Percentiles rank a stretch among this genome's conserved stretches.
These are phyloP conservation scores for Acleris sparsana DNA, from an alignment of 2,888 invertebrate species.

Conservation along the genomic window DNA sequence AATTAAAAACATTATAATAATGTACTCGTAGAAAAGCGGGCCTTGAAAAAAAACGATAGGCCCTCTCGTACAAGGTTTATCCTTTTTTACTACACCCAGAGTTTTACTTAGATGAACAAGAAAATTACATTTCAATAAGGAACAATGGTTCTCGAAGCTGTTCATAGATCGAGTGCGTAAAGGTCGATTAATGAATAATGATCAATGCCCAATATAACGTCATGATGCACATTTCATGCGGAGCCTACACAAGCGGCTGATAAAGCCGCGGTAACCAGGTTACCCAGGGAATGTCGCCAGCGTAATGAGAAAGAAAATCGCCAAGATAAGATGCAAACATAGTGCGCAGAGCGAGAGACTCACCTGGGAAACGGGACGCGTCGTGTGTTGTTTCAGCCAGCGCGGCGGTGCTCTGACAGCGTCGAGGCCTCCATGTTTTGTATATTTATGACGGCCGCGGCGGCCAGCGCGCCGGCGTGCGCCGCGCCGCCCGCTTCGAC, in stretches of 20 bases:
- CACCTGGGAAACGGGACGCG: slow-evolving; percentile 53
- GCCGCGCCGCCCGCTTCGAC: slow-evolving; percentile 59
- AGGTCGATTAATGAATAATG: neutral
- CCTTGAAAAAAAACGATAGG: too few species aligned
- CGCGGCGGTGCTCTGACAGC: slow-evolving; percentile 52
- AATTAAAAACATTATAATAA: too few species aligned
- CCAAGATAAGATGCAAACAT: slow-evolving; percentile 38
- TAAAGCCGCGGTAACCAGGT: slow-evolving; percentile 55
- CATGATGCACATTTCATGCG: slow-evolving; percentile 17
- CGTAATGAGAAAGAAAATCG: slow-evolving; percentile 48
- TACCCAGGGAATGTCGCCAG: slow-evolving; percentile 56
- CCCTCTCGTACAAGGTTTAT: too few species aligned
- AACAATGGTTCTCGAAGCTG: neutral
- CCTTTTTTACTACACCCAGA: neutral
- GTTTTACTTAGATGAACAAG: neutral
- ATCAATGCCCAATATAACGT: neutral
- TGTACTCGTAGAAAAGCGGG: too few species aligned
- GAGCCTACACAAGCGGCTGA: slow-evolving; percentile 45
- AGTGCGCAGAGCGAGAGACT: slow-evolving; percentile 63
- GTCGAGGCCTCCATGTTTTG: slow-evolving; percentile 48
- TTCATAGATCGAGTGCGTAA: neutral
- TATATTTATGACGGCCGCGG: slow-evolving; percentile 64
- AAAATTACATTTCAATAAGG: neutral
- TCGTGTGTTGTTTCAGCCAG: slow-evolving; percentile 47
- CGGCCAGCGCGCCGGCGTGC: slow-evolving; percentile 65